Evolutionary conservation across 2,797 vertebrate genomes (phyloP).

Genomic region (Pseudochaenichthys georgianus): DNA sequence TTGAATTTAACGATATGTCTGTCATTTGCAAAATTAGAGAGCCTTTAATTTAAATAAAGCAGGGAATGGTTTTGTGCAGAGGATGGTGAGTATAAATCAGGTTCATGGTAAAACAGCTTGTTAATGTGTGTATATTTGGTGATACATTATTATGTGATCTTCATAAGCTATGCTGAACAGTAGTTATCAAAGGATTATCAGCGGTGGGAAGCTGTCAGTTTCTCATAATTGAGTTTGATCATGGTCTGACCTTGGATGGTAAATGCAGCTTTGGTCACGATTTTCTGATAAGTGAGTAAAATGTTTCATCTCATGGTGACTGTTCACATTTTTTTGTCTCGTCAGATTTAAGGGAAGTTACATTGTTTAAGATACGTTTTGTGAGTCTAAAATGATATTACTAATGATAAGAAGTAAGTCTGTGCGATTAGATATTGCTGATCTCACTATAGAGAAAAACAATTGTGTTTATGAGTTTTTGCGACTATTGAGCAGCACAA

Average conservation of each 20-base stretch:
- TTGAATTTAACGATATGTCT: neutral
- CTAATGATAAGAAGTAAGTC: neutral
- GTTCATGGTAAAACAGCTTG: neutral
- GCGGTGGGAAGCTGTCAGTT: neutral
- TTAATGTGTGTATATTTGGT: neutral
- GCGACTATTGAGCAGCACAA: too few species aligned
- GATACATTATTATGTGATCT: neutral
- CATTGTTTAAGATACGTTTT: neutral
- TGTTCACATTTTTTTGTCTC: neutral
- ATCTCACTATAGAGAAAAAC: too few species aligned
- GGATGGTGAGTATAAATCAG: neutral
- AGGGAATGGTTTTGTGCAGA: neutral
- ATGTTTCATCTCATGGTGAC: neutral
- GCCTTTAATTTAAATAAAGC: neutral
- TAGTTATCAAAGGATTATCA: neutral
- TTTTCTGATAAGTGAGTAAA: conserved; percentile 2
- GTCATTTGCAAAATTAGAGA: neutral
- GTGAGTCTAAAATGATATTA: neutral
- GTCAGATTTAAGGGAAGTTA: conserved; percentile 10
- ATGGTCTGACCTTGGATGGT: neutral
- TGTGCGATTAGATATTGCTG: too few species aligned
- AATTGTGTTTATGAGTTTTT: too few species aligned
- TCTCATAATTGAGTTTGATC: neutral
- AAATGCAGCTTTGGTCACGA: neutral
- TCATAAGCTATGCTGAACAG: neutral